A percentile compares a stretch with the other conserved stretches of the same genome.
Conservation (phyloP, 1,140 invertebrate genomes). For the Eriocheir sinensis region DNA sequence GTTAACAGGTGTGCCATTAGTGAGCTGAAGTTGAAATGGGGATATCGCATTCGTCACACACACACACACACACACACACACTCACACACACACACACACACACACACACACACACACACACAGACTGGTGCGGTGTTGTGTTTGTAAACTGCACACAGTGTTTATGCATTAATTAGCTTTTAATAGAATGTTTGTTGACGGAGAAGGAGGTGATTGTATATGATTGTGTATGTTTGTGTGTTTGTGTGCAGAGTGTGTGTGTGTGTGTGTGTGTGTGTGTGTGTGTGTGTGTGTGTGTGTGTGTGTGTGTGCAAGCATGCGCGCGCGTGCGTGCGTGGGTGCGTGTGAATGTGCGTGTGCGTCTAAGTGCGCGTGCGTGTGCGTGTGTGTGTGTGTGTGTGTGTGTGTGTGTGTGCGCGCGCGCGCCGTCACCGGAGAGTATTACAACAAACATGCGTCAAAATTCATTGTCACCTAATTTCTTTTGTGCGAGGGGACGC, state of each 20-base stretch:
- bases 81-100: no score
- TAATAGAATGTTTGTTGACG: no score
- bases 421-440: no score
- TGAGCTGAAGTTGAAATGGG: not conserved
- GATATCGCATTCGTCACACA: not conserved
- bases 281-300: constrained; percentile 46
- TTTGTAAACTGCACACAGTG: no score
- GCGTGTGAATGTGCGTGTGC: not conserved
- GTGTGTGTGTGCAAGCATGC: not conserved
- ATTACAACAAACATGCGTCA: no score
- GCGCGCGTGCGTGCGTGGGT: not conserved
- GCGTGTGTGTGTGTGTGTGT: constrained; percentile 20
- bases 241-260: constrained; percentile 30
- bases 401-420: not conserved
- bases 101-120: not conserved
- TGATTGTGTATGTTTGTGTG: not conserved
- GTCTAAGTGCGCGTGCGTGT: not conserved
- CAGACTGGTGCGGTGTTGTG: no score
- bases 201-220: no score
- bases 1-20: not conserved
- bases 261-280: not conserved
- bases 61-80: not conserved
- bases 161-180: no score
- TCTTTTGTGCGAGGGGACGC: no score
- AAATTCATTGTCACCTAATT: no score